A percentile compares a stretch with the other conserved stretches of the same genome.
Conservation (phyloP, 2,888 invertebrate species). For the Ophioninae sp. region DNA sequence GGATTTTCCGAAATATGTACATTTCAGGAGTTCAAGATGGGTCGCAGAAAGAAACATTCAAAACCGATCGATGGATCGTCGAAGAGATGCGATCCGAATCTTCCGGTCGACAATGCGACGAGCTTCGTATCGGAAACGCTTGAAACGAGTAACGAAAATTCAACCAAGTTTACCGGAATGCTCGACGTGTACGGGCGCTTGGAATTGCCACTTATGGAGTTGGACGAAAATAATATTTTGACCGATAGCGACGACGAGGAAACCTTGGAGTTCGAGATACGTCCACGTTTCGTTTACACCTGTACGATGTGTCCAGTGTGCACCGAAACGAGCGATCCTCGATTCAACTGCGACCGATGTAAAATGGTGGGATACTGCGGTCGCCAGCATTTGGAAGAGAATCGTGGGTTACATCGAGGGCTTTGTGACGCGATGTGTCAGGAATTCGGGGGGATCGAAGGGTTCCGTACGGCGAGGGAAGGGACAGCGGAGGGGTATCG, state of each 20-base stretch:
- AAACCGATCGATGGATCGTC: conserved; percentile 17
- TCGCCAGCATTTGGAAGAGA: conserved; percentile 84
- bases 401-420: conserved; percentile 83
- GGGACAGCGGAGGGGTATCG: conserved; percentile 85
- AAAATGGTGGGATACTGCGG: conserved; percentile 86
- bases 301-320: conserved; percentile 83
- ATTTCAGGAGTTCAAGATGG: conserved; percentile 35
- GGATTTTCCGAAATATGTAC: not conserved
- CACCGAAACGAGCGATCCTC: conserved; percentile 64
- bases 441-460: conserved; percentile 83
- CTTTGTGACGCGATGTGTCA: conserved; percentile 85
- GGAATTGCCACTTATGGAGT: conserved; percentile 50
- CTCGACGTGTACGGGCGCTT: conserved; percentile 43
- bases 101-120: not conserved
- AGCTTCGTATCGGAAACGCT: not conserved
- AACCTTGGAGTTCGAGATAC: conserved; percentile 85
- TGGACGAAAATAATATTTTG: conserved; percentile 58
- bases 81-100: conserved; percentile 22
- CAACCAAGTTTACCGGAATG: conserved; percentile 1
- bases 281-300: conserved; percentile 85
- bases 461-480: conserved; percentile 82
- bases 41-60: conserved; percentile 47
- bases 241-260: conserved; percentile 82
- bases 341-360: conserved; percentile 82
- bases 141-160: conserved; percentile 21